Evolutionary conservation across 2,797 vertebrate species (phyloP), one percentile per base, ranked within the genome.

Genomic region (Pempheris klunzingeri): DNA sequence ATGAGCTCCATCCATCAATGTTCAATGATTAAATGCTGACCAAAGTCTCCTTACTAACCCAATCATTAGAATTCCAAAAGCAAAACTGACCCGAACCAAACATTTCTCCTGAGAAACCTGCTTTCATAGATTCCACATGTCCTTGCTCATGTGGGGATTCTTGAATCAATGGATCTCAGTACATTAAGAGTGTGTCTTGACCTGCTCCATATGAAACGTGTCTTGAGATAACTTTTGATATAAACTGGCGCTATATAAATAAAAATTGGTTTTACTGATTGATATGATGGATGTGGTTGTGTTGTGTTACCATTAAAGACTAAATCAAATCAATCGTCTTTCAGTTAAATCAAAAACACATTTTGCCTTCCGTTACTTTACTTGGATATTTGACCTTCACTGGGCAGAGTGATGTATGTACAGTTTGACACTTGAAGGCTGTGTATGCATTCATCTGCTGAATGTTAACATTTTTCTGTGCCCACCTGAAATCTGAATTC

Each of bases 31-130:
- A 49, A 71, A 24, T 46, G 58, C 54, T 69, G 57, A 67, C 24
- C 30, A 44, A 72, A 55, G 59, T 58, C 58, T 60, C 14, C 8
- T 49, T 32, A 28, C 26, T 50, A 77, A 70, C 41, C 46, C 43
- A 62, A 50, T 77, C 43, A 74, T 68, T 55, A 61, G 22, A 43
- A 75, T 71, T 78, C 34, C 60, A 63, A 70, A 77, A 65, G 14
- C 7, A 68, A 77, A 74, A 61, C 2, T 47, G 43, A 74, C 28
- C n/a, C 17, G 11, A 14, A 43, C 20, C 4, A 46, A 38, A 15
- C 38, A 52, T 20, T 47, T 53, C 20, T 41, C 1, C 4, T 14
- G 38, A 60, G 11, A 43, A 71, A 63, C 18, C 28, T 8, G 13
- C 20, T 59, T 52, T 50, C 17, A 52, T 12, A 15, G 2, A 2